Conservation (phyloP, 2,888 invertebrate genomes). For the Eupithecia abbreviata region DNA sequence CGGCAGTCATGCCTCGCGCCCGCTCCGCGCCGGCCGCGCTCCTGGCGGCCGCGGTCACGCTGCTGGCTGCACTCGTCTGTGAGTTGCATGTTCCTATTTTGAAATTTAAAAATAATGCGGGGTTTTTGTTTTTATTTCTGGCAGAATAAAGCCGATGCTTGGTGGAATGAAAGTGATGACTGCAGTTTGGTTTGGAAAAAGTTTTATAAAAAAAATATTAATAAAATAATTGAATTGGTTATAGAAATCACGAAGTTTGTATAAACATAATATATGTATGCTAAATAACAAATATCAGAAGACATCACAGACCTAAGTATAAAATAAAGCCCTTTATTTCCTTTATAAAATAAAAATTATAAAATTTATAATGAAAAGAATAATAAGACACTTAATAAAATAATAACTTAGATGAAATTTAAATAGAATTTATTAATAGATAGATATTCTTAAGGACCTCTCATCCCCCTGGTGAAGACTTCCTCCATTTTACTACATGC, state of each 20-base stretch:
- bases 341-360: too few species aligned
- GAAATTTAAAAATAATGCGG: conserved; percentile 1
- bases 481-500: too few species aligned
- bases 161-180: conserved; percentile 5
- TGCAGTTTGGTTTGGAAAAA: background rate
- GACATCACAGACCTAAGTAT: background rate
- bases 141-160: background rate
- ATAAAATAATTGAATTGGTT: background rate
- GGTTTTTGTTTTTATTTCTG: background rate
- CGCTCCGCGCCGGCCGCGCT: conserved; percentile 54
- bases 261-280: too few species aligned
- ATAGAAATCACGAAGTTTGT: background rate
- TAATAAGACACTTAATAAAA: too few species aligned
- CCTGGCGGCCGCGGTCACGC: conserved; percentile 58
- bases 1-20: conserved; percentile 72
- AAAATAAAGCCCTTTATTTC: too few species aligned
- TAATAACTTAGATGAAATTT: too few species aligned
- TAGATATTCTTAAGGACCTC: too few species aligned
- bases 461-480: too few species aligned
- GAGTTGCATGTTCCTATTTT: conserved; percentile 53
- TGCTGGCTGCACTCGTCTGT: conserved; percentile 73
- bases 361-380: too few species aligned
- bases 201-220: background rate
- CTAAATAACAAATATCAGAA: background rate
- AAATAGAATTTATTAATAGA: too few species aligned